Percentiles rank a stretch among this genome's conserved stretches.
phyloP scores from a whole-genome alignment of 2,797 vertebrate genomes.

The Amniataba percoides region DNA sequence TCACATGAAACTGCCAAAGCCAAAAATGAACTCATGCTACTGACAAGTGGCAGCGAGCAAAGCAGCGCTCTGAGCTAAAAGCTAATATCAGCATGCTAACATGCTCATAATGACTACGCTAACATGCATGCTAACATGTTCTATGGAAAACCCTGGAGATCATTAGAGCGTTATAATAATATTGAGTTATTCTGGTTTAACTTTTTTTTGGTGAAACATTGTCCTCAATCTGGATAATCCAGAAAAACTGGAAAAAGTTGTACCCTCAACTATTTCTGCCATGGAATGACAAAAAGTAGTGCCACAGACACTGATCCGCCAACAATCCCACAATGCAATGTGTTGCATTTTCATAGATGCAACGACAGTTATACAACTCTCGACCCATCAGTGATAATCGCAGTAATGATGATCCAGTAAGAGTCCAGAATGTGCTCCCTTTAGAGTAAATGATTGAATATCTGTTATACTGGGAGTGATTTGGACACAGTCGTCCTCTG shows the following conservation, averaged over 20 bases:
- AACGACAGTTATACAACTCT: neutral
- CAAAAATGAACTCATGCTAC: neutral
- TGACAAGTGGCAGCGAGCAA: no score
- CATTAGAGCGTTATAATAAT: neutral
- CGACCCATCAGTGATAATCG: neutral
- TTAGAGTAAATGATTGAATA: neutral
- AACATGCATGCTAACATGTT: neutral
- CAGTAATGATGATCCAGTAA: neutral
- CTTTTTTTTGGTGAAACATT: neutral
- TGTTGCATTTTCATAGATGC: neutral
- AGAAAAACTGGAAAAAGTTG: no score
- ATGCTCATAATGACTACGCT: neutral
- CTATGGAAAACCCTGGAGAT: no score
- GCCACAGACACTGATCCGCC: neutral
- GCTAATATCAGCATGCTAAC: neutral
- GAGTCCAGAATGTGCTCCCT: neutral
- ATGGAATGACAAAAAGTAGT: neutral
- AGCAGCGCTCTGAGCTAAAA: neutral
- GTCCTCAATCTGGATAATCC: neutral
- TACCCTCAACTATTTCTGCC: neutral
- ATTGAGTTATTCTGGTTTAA: neutral
- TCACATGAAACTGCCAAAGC: neutral
- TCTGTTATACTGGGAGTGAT: neutral
- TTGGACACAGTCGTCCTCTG: neutral
- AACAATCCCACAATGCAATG: neutral